A percentile compares a stretch with the other conserved stretches of the same genome.
phyloP scores from a whole-genome alignment of 2,797 vertebrate genomes.

The Salmo trutta region DNA sequence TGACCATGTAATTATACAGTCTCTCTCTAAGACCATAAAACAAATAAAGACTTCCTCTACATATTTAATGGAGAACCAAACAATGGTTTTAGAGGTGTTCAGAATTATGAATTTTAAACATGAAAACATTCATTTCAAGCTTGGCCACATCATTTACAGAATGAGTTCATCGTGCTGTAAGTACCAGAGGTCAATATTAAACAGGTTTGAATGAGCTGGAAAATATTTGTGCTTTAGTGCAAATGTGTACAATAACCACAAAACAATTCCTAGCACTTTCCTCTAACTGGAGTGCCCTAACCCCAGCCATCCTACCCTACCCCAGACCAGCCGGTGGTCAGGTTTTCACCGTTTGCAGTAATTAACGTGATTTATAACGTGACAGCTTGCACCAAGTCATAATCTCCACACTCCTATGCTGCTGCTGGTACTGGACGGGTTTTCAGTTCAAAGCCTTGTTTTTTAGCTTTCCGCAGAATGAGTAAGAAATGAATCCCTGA shows the following conservation, averaged over 20 bases:
- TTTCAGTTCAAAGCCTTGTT: conserved; percentile 36
- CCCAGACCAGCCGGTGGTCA: neutral
- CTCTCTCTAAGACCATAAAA: conserved; percentile 69
- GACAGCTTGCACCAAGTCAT: conserved; percentile 24
- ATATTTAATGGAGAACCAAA: conserved; percentile 72
- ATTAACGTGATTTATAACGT: conserved; percentile 29
- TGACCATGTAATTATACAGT: conserved; percentile 73
- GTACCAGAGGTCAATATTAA: neutral
- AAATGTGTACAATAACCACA: neutral
- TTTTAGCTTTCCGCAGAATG: conserved; percentile 44
- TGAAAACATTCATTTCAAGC: neutral
- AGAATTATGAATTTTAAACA: neutral
- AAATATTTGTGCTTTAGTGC: neutral
- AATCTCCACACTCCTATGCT: conserved; percentile 25
- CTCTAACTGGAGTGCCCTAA: neutral
- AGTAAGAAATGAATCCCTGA: conserved; percentile 35
- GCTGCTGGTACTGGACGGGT: conserved; percentile 6
- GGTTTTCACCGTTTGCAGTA: neutral
- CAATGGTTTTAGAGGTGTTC: conserved; percentile 14
- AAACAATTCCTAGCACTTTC: neutral
- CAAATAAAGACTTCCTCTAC: conserved; percentile 72
- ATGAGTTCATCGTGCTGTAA: neutral
- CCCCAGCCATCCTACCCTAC: neutral
- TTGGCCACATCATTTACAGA: neutral
- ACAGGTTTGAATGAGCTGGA: neutral